Percentiles rank a stretch among this genome's conserved stretches.
These are phyloP conservation scores for Priocnemis perturbator DNA, from an alignment of 2,888 invertebrate genomes.

Conservation along the genomic window DNA sequence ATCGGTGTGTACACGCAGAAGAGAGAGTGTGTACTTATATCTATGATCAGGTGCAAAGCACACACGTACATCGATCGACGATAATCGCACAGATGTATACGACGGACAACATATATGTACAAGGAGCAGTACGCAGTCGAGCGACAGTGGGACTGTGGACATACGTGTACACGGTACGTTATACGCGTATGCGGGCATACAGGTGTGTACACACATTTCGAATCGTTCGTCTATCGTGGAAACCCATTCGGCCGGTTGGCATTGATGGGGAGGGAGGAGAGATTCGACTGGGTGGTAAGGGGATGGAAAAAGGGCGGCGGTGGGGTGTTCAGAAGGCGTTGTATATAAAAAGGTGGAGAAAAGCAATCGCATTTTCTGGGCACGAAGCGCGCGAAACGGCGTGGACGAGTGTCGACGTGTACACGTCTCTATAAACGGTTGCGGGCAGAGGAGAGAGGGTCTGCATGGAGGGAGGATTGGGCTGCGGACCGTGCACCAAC, in stretches of 20 bases:
- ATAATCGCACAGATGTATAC: slow-evolving; percentile 29
- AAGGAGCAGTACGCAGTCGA: slow-evolving; percentile 3
- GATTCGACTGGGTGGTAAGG: slow-evolving; percentile 9
- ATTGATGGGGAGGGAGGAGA: slow-evolving; percentile 19
- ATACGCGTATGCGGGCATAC: background rate
- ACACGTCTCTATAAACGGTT: slow-evolving; percentile 34
- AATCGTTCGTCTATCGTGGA: slow-evolving; percentile 21
- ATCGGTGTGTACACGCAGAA: slow-evolving; percentile 15
- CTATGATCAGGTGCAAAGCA: slow-evolving; percentile 10
- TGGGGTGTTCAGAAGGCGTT: slow-evolving; percentile 9
- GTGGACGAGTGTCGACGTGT: slow-evolving; percentile 29
- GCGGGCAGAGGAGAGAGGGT: slow-evolving; percentile 2
- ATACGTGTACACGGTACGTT: background rate
- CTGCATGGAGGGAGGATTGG: background rate
- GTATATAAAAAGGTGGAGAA: slow-evolving; percentile 26
- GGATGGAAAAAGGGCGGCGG: slow-evolving; percentile 16
- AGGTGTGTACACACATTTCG: slow-evolving; percentile 18
- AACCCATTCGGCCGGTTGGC: slow-evolving; percentile 14
- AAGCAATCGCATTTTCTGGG: slow-evolving; percentile 41
- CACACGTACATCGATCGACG: slow-evolving; percentile 24
- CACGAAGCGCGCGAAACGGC: slow-evolving; percentile 37
- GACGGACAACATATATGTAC: background rate
- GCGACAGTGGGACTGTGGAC: background rate
- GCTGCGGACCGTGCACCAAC: slow-evolving; percentile 12
- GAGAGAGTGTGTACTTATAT: slow-evolving; percentile 16